Conservation (phyloP, 2,113 vertebrate species). For the Isichthys henryi region DNA sequence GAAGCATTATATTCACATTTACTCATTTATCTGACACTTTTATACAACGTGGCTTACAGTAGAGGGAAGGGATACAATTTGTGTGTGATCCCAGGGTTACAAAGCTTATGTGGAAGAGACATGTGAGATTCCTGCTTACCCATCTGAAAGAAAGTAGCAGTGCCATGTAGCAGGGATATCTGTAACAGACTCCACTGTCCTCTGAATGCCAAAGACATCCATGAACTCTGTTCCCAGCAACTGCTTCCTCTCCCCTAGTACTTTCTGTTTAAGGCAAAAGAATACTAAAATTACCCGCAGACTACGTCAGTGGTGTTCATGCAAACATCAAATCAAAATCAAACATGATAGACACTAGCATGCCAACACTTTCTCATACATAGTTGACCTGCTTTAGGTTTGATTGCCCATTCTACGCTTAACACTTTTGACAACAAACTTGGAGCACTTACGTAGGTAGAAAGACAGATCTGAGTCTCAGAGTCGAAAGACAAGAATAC, state of each 20-base stretch:
- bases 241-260: conserved; percentile 62
- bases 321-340: not conserved
- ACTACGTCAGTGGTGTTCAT: not conserved
- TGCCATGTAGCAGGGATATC: conserved; percentile 61
- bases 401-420: not conserved
- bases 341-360: not conserved
- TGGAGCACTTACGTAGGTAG: conserved; percentile 66
- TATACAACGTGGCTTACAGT: not conserved
- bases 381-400: not conserved
- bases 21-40: not conserved
- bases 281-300: not conserved
- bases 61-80: not conserved
- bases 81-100: not conserved
- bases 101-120: not conserved
- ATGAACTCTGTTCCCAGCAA: conserved; percentile 43
- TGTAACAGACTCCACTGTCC: conserved; percentile 40
- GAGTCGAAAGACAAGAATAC: conserved; percentile 66
- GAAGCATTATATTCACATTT: not conserved
- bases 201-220: conserved; percentile 72
- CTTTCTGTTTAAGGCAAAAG: conserved; percentile 40
- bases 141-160: conserved; percentile 72
- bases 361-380: not conserved
- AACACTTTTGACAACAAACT: not conserved
- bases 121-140: conserved; percentile 54
- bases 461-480: conserved; percentile 55